These are phyloP conservation scores for Mastacembelus armatus DNA, from an alignment of 2,797 vertebrate species.

Conservation along the genomic window DNA sequence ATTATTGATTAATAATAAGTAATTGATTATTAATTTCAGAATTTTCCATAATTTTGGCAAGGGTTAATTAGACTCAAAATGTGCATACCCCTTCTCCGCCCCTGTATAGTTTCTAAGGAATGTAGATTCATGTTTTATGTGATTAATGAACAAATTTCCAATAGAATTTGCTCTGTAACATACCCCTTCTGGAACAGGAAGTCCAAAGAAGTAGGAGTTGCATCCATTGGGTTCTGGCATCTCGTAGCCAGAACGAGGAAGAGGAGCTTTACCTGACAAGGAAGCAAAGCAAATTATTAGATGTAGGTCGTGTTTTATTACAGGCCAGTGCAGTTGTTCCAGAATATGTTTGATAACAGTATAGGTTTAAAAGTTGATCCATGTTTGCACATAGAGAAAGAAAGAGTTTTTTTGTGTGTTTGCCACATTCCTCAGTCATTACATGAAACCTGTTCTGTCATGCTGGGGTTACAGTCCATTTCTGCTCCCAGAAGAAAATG, in stretches of 20 bases:
- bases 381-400: conserved; percentile 13
- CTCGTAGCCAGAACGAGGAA: conserved; percentile 90
- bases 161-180: conserved; percentile 46
- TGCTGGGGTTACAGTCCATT: conserved; percentile 62
- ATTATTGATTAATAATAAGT: too few relatives aligned
- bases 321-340: neutral
- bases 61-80: neutral
- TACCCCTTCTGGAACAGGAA: conserved; percentile 93
- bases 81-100: neutral
- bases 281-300: neutral
- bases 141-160: neutral
- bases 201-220: conserved; percentile 91
- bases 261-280: conserved; percentile 88
- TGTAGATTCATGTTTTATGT: neutral
- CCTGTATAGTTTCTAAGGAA: neutral
- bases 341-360: neutral
- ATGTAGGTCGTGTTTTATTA: conserved; percentile 20
- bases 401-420: conserved; percentile 5
- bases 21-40: too few relatives aligned
- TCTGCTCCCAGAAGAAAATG: conserved; percentile 46
- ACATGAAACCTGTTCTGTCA: conserved; percentile 31
- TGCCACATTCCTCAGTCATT: conserved; percentile 8
- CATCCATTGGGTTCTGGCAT: conserved; percentile 92
- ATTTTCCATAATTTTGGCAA: neutral
- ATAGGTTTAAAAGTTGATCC: conserved; percentile 1